Conservation (phyloP, 1,140 invertebrate species). For the Pseudomyrmex gracilis region DNA sequence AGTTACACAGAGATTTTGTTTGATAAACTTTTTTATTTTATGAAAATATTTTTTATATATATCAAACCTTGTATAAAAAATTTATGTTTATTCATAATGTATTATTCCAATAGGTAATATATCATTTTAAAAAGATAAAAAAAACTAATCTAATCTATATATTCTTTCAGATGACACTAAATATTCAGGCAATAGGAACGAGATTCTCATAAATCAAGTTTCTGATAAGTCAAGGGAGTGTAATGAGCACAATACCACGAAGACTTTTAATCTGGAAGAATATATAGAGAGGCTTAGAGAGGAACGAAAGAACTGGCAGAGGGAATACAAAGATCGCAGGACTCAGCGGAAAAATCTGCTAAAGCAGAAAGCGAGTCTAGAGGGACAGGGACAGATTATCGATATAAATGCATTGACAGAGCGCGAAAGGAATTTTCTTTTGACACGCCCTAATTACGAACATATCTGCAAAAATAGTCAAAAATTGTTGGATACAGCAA, state of each 20-base stretch:
- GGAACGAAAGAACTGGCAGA: constrained; percentile 76
- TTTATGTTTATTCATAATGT: neutral
- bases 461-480: constrained; percentile 71
- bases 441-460: constrained; percentile 73
- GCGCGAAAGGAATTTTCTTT: constrained; percentile 73
- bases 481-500: constrained; percentile 62
- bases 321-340: constrained; percentile 70
- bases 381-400: constrained; percentile 58
- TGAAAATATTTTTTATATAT: neutral
- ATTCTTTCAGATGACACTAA: neutral
- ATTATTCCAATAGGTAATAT: neutral
- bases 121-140: neutral
- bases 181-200: neutral
- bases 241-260: constrained; percentile 7
- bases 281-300: constrained; percentile 73
- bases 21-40: neutral
- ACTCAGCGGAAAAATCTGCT: constrained; percentile 50
- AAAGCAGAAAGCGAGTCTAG: constrained; percentile 60
- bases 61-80: neutral
- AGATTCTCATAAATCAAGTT: neutral
- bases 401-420: constrained; percentile 73
- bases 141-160: neutral
- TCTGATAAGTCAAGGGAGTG: neutral
- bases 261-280: constrained; percentile 70
- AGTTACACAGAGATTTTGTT: too few relatives aligned